These are phyloP conservation scores for Odontesthes bonariensis DNA, from an alignment of 2,113 vertebrate genomes.

Conservation along the genomic window DNA sequence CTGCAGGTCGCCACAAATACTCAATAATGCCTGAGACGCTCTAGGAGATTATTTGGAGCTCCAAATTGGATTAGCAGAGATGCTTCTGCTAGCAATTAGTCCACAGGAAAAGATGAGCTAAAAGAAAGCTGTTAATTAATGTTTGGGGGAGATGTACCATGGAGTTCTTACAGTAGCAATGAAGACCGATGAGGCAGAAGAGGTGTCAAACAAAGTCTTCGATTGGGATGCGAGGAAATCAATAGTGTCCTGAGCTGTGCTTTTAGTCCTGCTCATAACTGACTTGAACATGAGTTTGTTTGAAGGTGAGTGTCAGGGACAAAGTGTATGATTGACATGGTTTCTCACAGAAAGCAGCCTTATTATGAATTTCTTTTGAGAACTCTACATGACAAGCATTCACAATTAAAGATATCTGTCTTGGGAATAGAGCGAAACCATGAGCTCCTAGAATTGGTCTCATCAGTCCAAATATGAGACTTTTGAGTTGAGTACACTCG, in stretches of 20 bases:
- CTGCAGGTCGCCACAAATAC: slow-evolving; percentile 49
- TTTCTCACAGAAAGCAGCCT: slow-evolving; percentile 33
- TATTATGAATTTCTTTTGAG: slow-evolving; percentile 41
- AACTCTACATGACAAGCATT: background rate
- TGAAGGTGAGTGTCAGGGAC: background rate
- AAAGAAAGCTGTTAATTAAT: slow-evolving; percentile 71
- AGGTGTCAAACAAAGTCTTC: slow-evolving; percentile 54
- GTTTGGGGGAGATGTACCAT: slow-evolving; percentile 21
- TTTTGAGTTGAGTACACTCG: background rate
- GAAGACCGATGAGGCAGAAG: slow-evolving; percentile 40
- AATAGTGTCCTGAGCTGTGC: slow-evolving; percentile 38
- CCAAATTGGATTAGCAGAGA: slow-evolving; percentile 72
- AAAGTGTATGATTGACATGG: slow-evolving; percentile 23
- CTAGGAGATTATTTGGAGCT: slow-evolving; percentile 59
- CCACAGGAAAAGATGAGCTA: slow-evolving; percentile 54
- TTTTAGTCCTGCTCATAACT: slow-evolving; percentile 38
- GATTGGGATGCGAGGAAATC: slow-evolving; percentile 37
- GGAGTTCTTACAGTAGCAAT: slow-evolving; percentile 43
- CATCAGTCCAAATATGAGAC: slow-evolving; percentile 2
- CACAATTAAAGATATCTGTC: slow-evolving; percentile 19
- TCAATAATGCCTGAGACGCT: slow-evolving; percentile 44
- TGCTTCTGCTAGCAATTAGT: slow-evolving; percentile 65
- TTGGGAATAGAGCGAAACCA: background rate
- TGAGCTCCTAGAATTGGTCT: background rate
- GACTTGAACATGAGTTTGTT: background rate